phyloP scores from a whole-genome alignment of 2,888 invertebrate species.

The Idaea biselata region DNA sequence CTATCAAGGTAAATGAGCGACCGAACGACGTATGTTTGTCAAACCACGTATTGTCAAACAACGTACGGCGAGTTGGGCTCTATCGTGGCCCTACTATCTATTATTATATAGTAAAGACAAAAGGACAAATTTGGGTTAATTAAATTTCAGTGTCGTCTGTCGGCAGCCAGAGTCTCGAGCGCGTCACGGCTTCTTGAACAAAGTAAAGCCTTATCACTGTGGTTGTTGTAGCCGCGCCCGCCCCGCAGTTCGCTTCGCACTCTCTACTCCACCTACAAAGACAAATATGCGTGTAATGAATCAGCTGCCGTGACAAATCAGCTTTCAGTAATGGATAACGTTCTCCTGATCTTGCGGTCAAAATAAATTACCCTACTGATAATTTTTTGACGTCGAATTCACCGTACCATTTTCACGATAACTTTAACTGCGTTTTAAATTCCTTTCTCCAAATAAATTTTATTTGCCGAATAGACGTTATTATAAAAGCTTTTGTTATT shows the following conservation, averaged over 20 bases:
- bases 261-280: constrained; percentile 43
- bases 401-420: constrained; percentile 12
- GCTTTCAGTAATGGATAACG: constrained; percentile 66
- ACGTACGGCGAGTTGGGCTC: constrained; percentile 39
- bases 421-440: not conserved
- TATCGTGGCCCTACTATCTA: constrained; percentile 17
- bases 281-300: constrained; percentile 72
- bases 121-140: constrained; percentile 71
- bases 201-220: constrained; percentile 66
- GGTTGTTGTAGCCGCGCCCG: constrained; percentile 45
- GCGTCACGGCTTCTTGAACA: constrained; percentile 66
- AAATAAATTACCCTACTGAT: constrained; percentile 58
- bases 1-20: constrained; percentile 17
- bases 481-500: not conserved
- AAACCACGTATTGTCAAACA: constrained; percentile 46
- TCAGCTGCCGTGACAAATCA: constrained; percentile 75
- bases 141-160: constrained; percentile 69
- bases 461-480: not conserved
- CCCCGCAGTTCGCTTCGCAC: constrained; percentile 37
- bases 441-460: not conserved
- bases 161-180: constrained; percentile 48
- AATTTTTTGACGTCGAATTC: constrained; percentile 45
- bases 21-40: constrained; percentile 34
- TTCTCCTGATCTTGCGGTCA: constrained; percentile 59
- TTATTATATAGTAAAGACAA: constrained; percentile 44